Base-by-base conservation (phyloP, 1,140 invertebrate genomes). In the Ruditapes philippinarum region DNA sequence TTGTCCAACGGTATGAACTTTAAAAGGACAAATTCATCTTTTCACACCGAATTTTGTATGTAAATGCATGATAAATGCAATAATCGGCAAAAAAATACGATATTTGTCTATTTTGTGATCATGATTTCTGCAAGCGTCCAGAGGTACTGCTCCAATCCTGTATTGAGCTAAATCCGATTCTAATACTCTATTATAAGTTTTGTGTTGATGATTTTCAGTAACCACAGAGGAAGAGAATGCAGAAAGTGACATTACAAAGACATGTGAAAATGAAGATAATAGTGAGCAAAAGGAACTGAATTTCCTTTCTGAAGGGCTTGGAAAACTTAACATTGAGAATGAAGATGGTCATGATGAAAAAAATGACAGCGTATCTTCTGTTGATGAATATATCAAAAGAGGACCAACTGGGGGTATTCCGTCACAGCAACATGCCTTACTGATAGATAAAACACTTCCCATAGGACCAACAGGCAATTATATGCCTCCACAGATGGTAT, bases 381-480 rank as follows among this genome's bases (percentile, higher is more conserved):
- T 40, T 9, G 73, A 76, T 17, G 49, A 54, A 49, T 76, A 36
- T 57, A n/a, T 54, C 11, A 33, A 2, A 60, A 14, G 81, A 51
- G 81, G 81, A 5, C 81, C 81, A 2, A 70, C 38, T 49, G 81
- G 81, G 2, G 81, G 81, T 2, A 33, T 70, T 83, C 28, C 81
- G n/a, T n/a, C 57, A 0, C 40, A 28, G 31, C 45, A n/a, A 17
- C 25, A 38, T n/a, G 25, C 4, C n/a, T 0, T 62, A 3, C 62
- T 62, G 54, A 33, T 0, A 40, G 17, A 81, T n/a, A 81, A 81
- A 65, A 81, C 38, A n/a, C 45, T 81, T 14, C 81, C 81, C 2
- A 51, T 68, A 1, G 81, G 81, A 36, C 81, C 81, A 51, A 68
- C 25, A 9, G 42, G 81, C 22, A 70, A 83, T 51, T 83, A 83